Base-by-base conservation (phyloP, 2,113 vertebrate species). In the Phaethon lepturus region DNA sequence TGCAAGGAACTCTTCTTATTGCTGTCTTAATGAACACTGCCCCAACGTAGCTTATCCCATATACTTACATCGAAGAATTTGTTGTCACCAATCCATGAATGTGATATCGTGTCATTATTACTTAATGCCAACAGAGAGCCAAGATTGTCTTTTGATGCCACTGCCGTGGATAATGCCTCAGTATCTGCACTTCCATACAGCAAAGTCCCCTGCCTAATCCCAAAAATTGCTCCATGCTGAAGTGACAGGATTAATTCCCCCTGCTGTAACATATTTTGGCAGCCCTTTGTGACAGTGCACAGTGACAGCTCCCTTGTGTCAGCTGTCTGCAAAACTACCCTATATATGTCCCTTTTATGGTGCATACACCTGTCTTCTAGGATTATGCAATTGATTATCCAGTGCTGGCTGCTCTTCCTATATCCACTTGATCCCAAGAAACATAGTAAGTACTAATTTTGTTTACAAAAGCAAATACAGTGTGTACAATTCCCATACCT, bases 211-310 rank as follows among this genome's bases (percentile, higher is more conserved):
- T 63, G n/a, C 79, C 68, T 67, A 81, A 67, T 94, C 80, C 76
- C 79, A 11, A 63, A 73, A 91, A 55, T 60, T 59, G 59, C 72
- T 92, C 49, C 24, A 10, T 73, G 33, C 49, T 86, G 82, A 90
- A 93, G 53, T 77, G 92, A 75, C 86, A 89, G 56, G 47, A 75
- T 93, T 93, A 81, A 63, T 95, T 95, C 40, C 26, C 64, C 10
- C 29, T 44, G 14, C 69, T 89, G 44, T 74, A 78, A 69, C 9
- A n/a, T 11, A 10, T 71, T 78, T 87, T 96, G 77, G 84, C 49
- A 63, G n/a, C 47, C 72, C 74, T 79, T 82, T 92, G 49, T 95
- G 77, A 67, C 62, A 71, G 50, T 62, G 47, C 59, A 62, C 35
- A 63, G 55, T 77, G 63, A 86, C 86, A 87, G 68, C 72, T 96